Evolutionary conservation across 1,140 invertebrate genomes (phyloP).

Genomic region (Heliconius hewitsoni): DNA sequence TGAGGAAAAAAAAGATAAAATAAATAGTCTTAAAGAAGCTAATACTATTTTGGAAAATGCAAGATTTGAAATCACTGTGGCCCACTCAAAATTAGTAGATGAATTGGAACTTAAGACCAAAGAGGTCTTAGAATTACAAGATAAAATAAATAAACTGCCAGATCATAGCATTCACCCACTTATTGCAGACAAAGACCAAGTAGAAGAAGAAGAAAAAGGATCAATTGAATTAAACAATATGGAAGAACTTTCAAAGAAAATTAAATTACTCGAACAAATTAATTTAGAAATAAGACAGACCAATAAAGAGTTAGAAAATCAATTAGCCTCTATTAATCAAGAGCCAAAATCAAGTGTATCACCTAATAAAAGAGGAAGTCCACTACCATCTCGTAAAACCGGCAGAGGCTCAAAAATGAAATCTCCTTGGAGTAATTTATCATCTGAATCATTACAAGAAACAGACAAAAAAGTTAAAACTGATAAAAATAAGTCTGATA

Average conservation of each 20-base stretch:
- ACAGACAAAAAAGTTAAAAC: constrained; percentile 64
- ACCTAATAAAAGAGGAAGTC: constrained; percentile 63
- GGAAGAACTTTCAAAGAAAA: constrained; percentile 72
- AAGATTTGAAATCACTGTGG: constrained; percentile 82
- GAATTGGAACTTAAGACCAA: constrained; percentile 78
- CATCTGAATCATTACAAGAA: constrained; percentile 63
- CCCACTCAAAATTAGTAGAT: constrained; percentile 82
- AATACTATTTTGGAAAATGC: constrained; percentile 80
- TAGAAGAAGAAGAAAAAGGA: constrained; percentile 72
- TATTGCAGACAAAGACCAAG: constrained; percentile 50
- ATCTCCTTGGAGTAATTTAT: constrained; percentile 73
- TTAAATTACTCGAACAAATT: constrained; percentile 80
- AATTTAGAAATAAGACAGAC: constrained; percentile 80
- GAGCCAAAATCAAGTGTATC: constrained; percentile 52
- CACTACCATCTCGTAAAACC: constrained; percentile 62
- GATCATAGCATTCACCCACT: constrained; percentile 14
- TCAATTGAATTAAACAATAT: constrained; percentile 77
- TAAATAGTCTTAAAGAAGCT: constrained; percentile 77
- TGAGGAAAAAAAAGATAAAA: constrained; percentile 82
- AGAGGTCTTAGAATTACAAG: constrained; percentile 69
- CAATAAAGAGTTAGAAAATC: constrained; percentile 82
- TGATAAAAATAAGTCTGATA: constrained; percentile 64
- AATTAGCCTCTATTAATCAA: constrained; percentile 63
- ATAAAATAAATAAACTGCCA: constrained; percentile 59
- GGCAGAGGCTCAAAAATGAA: constrained; percentile 66